A percentile compares a stretch with the other conserved stretches of the same genome.
Evolutionary conservation across 2,113 vertebrate species (phyloP).

Genomic region (Chlorocebus sabaeus): DNA sequence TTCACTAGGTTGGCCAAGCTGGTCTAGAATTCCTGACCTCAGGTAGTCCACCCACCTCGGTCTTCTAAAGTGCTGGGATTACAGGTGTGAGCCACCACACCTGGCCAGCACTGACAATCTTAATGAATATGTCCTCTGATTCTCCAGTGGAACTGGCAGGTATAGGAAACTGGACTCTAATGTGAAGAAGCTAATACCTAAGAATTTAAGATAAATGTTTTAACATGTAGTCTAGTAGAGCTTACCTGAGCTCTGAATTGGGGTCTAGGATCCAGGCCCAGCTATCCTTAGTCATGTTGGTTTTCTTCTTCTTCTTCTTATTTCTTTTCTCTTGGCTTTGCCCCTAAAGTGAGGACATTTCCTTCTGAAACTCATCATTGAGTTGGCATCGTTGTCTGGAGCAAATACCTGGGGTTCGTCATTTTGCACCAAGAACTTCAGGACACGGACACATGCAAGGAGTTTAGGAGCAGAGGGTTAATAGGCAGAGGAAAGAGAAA

Average conservation of each 20-base stretch:
- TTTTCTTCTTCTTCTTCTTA: neutral
- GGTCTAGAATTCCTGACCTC: no score
- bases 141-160: neutral
- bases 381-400: no score
- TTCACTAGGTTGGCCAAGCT: no score
- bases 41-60: no score
- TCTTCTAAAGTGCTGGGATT: no score
- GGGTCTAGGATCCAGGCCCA: neutral
- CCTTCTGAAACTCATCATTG: neutral
- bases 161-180: neutral
- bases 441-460: no score
- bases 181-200: neutral
- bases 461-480: no score
- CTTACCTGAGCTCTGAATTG: neutral
- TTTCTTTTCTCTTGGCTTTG: neutral
- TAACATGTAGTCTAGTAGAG: neutral
- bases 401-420: no score
- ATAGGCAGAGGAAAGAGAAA: no score
- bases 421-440: no score
- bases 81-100: no score
- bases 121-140: neutral
- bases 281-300: neutral
- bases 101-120: neutral
- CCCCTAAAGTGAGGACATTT: neutral
- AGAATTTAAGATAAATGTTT: neutral